These are phyloP conservation scores for Lacanobia oleracea DNA, from an alignment of 2,888 invertebrate genomes.

Conservation along the genomic window DNA sequence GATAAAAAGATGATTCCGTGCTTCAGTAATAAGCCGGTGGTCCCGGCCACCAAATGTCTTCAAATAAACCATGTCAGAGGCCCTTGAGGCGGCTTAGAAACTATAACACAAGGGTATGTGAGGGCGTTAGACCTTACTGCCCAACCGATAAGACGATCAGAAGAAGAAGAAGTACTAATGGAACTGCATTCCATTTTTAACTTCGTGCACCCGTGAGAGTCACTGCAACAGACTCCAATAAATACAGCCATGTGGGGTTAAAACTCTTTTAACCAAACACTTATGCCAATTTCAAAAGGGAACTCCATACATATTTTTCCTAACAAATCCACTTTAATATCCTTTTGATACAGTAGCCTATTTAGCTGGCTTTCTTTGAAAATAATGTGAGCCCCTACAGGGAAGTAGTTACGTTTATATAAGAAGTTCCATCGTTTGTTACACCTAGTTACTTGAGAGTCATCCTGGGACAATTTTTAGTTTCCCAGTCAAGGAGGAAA, in stretches of 20 bases:
- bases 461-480: slow-evolving; percentile 54
- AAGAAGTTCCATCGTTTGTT: slow-evolving; percentile 56
- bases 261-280: slow-evolving; percentile 26
- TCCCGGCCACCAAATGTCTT: too few species aligned
- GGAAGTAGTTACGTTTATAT: slow-evolving; percentile 48
- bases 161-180: too few species aligned
- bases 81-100: too few species aligned
- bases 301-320: slow-evolving; percentile 40
- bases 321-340: slow-evolving; percentile 45
- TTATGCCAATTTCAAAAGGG: slow-evolving; percentile 32
- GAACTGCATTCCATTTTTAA: slow-evolving; percentile 5
- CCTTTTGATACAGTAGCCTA: slow-evolving; percentile 54
- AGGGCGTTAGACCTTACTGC: too few species aligned
- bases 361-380: slow-evolving; percentile 45
- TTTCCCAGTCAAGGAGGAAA: slow-evolving; percentile 42
- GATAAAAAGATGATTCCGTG: too few species aligned
- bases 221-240: not conserved
- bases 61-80: too few species aligned
- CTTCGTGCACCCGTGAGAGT: not conserved
- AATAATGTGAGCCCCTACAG: slow-evolving; percentile 48
- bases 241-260: not conserved
- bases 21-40: too few species aligned
- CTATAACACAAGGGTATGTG: too few species aligned
- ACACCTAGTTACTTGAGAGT: slow-evolving; percentile 49
- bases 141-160: too few species aligned